These are phyloP conservation scores for Nannospalax galili DNA, from an alignment of 2,113 vertebrate genomes.

Conservation along the genomic window DNA sequence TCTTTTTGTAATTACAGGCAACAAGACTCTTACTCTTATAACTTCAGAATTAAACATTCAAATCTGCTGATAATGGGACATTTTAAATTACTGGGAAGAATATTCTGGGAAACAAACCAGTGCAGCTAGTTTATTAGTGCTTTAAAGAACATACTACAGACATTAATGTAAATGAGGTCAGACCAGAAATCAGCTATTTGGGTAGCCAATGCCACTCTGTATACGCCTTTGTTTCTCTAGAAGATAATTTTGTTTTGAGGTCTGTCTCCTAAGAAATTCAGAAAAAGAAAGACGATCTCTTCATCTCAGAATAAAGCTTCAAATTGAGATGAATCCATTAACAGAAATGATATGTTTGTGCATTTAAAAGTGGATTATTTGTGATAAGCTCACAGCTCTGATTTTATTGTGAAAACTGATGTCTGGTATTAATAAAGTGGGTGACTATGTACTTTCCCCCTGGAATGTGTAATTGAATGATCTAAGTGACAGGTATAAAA, in stretches of 20 bases:
- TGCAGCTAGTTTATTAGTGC: not conserved
- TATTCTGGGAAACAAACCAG: slow-evolving; percentile 53
- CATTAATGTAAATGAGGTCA: not conserved
- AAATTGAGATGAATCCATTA: not conserved
- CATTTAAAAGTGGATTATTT: not conserved
- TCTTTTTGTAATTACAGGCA: not conserved
- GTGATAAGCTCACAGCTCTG: not conserved
- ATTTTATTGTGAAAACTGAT: slow-evolving; percentile 1
- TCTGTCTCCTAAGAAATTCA: slow-evolving; percentile 7
- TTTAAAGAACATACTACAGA: not conserved
- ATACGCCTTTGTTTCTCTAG: not conserved
- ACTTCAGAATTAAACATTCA: slow-evolving; percentile 43
- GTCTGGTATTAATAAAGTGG: not conserved
- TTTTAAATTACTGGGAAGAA: slow-evolving; percentile 40
- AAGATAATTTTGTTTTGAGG: slow-evolving; percentile 3
- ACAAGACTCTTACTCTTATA: slow-evolving; percentile 38
- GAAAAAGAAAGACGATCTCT: not conserved
- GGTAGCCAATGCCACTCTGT: not conserved
- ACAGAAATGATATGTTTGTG: not conserved
- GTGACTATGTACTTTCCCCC: not conserved
- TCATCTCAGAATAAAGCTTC: not conserved
- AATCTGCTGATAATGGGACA: not conserved
- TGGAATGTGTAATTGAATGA: not conserved
- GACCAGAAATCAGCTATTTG: not conserved
- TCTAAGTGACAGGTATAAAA: slow-evolving; percentile 4